Conservation (phyloP, 2,888 invertebrate genomes). For the Malthinus flaveolus region DNA sequence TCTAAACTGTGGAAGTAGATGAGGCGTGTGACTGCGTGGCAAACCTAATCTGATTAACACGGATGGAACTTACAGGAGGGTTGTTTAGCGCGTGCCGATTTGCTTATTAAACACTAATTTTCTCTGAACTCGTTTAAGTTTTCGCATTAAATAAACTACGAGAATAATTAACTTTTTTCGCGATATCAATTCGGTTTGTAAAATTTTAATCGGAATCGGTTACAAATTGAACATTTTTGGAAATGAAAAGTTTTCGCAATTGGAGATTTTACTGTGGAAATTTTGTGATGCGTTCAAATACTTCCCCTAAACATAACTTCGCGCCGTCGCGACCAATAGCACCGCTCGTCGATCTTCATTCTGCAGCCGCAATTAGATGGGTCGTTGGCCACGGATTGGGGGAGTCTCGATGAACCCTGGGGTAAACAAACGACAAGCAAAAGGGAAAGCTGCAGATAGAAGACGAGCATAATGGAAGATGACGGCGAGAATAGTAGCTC, state of each 20-base stretch:
- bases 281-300: slow-evolving; percentile 40
- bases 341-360: slow-evolving; percentile 73
- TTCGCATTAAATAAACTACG: neutral
- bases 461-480: slow-evolving; percentile 49
- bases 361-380: slow-evolving; percentile 70
- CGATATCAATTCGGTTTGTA: neutral
- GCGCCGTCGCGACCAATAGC: slow-evolving; percentile 62
- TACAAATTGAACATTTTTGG: neutral
- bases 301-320: slow-evolving; percentile 38
- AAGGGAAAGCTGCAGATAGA: slow-evolving; percentile 46
- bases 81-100: slow-evolving; percentile 43
- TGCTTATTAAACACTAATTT: slow-evolving; percentile 49
- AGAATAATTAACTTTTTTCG: neutral
- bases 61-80: slow-evolving; percentile 43
- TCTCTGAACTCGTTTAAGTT: slow-evolving; percentile 34
- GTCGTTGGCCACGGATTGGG: slow-evolving; percentile 61
- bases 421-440: slow-evolving; percentile 29
- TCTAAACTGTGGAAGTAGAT: slow-evolving; percentile 38
- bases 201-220: neutral
- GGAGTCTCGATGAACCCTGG: slow-evolving; percentile 34
- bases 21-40: slow-evolving; percentile 53
- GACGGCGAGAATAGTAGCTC: slow-evolving; percentile 46
- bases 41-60: slow-evolving; percentile 51
- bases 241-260: slow-evolving; percentile 3
- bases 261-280: slow-evolving; percentile 15